Evolutionary conservation across 2,113 vertebrate genomes (phyloP).

Genomic region (Rostratula benghalensis): DNA sequence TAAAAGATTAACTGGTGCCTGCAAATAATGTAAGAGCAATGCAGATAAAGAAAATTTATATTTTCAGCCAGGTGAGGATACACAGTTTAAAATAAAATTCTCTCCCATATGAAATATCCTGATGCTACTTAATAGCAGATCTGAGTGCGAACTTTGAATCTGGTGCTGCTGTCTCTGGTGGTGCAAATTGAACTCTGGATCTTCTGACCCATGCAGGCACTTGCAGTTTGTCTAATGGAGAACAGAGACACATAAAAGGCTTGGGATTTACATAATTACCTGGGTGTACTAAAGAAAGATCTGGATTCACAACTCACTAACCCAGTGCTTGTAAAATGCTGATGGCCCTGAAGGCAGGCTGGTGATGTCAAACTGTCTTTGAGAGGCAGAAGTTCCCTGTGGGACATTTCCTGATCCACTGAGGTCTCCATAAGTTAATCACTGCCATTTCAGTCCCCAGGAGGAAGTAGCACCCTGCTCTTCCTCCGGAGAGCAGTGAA

Average conservation of each 20-base stretch:
- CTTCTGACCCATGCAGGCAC: neutral
- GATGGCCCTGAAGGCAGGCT: neutral
- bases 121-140: neutral
- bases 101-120: neutral
- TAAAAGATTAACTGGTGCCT: neutral
- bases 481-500: neutral
- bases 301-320: neutral
- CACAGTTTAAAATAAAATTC: neutral
- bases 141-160: neutral
- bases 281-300: neutral
- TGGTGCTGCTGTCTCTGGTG: neutral
- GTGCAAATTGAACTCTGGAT: neutral
- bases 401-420: neutral
- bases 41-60: neutral
- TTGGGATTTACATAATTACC: neutral
- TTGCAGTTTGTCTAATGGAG: neutral
- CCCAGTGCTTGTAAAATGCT: neutral
- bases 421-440: neutral
- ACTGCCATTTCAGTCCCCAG: accelerated
- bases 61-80: neutral
- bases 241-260: neutral
- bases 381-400: neutral
- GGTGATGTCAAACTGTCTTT: neutral
- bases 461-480: neutral
- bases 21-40: neutral